Percentiles rank a stretch among this genome's conserved stretches.
phyloP scores from a whole-genome alignment of 2,888 invertebrate species.

The Aspidiotus destructor region DNA sequence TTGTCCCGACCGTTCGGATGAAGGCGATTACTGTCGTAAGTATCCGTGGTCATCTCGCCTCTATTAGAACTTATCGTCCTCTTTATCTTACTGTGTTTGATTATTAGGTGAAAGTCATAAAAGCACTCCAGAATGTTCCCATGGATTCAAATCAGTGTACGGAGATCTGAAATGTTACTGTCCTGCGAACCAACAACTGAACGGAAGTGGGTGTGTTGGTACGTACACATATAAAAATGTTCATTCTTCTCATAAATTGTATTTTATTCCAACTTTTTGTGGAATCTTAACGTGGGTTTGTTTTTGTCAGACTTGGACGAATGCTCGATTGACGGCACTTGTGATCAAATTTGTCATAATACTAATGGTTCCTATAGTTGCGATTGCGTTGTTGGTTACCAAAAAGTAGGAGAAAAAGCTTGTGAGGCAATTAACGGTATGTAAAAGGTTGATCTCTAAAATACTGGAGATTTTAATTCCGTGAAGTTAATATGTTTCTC shows the following conservation, averaged over 20 bases:
- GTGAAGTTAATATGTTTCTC: conserved; percentile 19
- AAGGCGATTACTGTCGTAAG: conserved; percentile 59
- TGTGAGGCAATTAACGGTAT: conserved; percentile 65
- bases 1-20: conserved; percentile 62
- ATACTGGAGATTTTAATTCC: not conserved
- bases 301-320: conserved; percentile 58
- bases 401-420: conserved; percentile 44
- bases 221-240: conserved; percentile 35
- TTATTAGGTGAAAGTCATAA: conserved; percentile 13
- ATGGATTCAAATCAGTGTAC: conserved; percentile 60
- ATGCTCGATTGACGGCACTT: conserved; percentile 59
- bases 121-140: conserved; percentile 49
- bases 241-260: not conserved
- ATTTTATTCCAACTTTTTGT: not conserved
- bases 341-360: conserved; percentile 65
- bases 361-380: conserved; percentile 59
- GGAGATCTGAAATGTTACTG: conserved; percentile 67
- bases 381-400: conserved; percentile 63
- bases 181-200: conserved; percentile 54
- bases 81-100: not conserved
- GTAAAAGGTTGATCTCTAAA: not conserved
- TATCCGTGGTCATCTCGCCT: conserved; percentile 21
- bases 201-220: conserved; percentile 53
- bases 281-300: not conserved
- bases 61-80: not conserved